Evolutionary conservation across 1,140 invertebrate species (phyloP).

Genomic region (Aplysia californica): DNA sequence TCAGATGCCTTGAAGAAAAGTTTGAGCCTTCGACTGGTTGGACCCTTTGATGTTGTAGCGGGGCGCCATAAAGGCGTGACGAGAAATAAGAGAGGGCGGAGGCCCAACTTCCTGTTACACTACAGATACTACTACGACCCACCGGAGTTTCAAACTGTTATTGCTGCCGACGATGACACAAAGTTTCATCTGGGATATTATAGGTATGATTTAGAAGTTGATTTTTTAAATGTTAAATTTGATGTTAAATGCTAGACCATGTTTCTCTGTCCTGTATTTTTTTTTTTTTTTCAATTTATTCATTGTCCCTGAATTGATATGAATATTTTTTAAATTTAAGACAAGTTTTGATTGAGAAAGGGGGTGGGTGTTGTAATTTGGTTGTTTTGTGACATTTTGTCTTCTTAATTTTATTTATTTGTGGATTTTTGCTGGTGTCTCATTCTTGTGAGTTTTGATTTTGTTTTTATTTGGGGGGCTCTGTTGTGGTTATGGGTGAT

Average conservation of each 20-base stretch:
- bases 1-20: conserved; percentile 74
- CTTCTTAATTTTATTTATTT: too few species aligned
- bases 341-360: too few species aligned
- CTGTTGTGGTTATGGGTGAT: too few species aligned
- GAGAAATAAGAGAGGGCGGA: conserved; percentile 71
- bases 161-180: conserved; percentile 75
- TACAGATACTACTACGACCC: conserved; percentile 95
- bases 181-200: conserved; percentile 90
- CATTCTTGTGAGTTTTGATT: too few species aligned
- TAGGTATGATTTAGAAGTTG: conserved; percentile 65
- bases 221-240: too few species aligned
- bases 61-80: conserved; percentile 72
- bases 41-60: conserved; percentile 86
- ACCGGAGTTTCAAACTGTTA: conserved; percentile 81
- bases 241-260: not conserved
- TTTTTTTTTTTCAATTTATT: not conserved
- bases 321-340: too few species aligned
- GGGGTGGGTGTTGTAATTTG: too few species aligned
- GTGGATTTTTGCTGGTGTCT: too few species aligned
- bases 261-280: not conserved
- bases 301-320: not conserved
- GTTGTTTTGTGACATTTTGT: too few species aligned
- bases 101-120: conserved; percentile 76
- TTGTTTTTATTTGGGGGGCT: too few species aligned
- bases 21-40: conserved; percentile 80